Conservation (phyloP, 2,113 vertebrate species). For the Excalfactoria chinensis region DNA sequence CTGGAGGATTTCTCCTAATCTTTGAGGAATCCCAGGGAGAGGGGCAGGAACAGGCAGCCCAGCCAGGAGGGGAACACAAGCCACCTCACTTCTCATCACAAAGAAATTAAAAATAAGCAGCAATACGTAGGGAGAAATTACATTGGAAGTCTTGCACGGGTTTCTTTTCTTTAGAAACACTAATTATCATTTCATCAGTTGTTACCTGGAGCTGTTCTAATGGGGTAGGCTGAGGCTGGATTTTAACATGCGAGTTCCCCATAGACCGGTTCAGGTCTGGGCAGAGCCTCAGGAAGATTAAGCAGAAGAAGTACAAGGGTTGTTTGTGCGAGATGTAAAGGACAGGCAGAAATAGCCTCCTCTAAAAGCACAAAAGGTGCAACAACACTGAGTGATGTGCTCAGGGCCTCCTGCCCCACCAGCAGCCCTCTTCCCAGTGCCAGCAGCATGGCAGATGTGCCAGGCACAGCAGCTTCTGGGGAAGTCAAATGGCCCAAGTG, state of each 20-base stretch:
- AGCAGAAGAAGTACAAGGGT: not conserved
- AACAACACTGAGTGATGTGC: accelerated
- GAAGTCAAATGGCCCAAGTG: not conserved
- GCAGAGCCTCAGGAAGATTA: slow-evolving; percentile 46
- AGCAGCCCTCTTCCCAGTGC: not conserved
- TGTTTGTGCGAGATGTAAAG: not conserved
- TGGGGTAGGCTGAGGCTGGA: not conserved
- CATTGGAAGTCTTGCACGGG: not conserved
- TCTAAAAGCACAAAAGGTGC: not conserved
- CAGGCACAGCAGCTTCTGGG: not conserved
- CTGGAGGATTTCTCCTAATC: not conserved
- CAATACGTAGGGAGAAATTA: not conserved
- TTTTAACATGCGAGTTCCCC: slow-evolving; percentile 43
- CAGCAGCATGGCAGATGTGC: not conserved
- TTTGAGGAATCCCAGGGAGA: not conserved
- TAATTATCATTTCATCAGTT: slow-evolving; percentile 63
- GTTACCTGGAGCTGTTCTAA: slow-evolving; percentile 27
- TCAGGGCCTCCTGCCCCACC: not conserved
- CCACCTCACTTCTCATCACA: not conserved
- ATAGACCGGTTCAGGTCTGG: slow-evolving; percentile 17
- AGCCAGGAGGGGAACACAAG: not conserved
- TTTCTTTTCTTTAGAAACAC: not conserved
- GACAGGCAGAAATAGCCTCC: not conserved
- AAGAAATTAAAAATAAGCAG: not conserved
- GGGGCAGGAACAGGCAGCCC: not conserved